Evolutionary conservation across 2,888 invertebrate species (phyloP).

Genomic region (Ectobius pallidus): DNA sequence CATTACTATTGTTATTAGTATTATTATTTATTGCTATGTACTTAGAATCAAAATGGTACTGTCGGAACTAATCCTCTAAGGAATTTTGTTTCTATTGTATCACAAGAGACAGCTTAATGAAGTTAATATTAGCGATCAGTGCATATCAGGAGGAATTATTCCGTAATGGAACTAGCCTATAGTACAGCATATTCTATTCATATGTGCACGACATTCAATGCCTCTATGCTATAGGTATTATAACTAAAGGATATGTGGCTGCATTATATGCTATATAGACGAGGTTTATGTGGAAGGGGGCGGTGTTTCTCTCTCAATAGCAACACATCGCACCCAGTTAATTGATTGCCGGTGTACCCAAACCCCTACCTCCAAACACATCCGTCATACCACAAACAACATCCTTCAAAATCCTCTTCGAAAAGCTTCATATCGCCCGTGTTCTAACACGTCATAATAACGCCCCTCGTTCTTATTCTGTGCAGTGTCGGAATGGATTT

Average conservation of each 20-base stretch:
- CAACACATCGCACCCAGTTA: conserved; percentile 19
- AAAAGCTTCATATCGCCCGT: conserved; percentile 14
- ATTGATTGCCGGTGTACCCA: conserved; percentile 26
- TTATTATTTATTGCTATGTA: no score
- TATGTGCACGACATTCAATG: neutral
- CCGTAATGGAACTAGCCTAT: neutral
- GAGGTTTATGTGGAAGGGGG: no score
- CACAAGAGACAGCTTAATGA: no score
- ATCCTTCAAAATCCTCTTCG: conserved; percentile 22
- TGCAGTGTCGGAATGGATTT: neutral
- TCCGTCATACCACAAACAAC: conserved; percentile 21
- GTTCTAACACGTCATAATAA: conserved; percentile 2
- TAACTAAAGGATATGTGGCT: conserved; percentile 5
- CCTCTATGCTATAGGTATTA: neutral
- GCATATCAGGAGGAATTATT: no score
- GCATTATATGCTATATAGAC: no score
- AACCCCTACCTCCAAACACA: conserved; percentile 13
- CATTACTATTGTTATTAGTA: no score
- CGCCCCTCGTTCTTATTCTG: neutral
- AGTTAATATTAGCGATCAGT: no score
- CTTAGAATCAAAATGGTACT: no score
- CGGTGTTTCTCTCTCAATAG: conserved; percentile 6
- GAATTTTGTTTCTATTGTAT: no score
- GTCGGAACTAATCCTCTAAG: no score
- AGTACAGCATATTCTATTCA: neutral